phyloP scores from a whole-genome alignment of 2,888 invertebrate genomes.

The Metellina segmentata region DNA sequence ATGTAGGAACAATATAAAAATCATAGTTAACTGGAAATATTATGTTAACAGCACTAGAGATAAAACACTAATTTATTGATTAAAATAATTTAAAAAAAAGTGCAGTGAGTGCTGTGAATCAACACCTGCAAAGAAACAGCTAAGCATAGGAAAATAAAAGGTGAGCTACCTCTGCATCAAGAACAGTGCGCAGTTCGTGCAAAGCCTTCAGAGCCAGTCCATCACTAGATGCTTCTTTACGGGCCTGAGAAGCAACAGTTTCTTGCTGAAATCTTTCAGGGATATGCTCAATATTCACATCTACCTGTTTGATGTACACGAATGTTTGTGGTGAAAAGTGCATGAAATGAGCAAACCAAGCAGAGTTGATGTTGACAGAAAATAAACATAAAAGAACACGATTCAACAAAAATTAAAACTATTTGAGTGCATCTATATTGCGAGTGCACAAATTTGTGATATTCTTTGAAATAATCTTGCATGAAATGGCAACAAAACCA shows the following conservation, averaged over 20 bases:
- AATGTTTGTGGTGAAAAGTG: conserved; percentile 21
- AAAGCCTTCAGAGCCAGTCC: conserved; percentile 75
- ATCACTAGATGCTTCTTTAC: conserved; percentile 72
- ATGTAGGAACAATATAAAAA: no score
- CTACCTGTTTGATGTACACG: conserved; percentile 56
- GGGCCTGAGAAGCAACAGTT: conserved; percentile 74
- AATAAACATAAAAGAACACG: neutral
- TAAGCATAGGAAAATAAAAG: conserved; percentile 15
- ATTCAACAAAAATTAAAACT: neutral
- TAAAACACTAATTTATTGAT: neutral
- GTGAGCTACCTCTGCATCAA: conserved; percentile 70
- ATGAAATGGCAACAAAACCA: neutral
- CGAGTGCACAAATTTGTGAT: neutral
- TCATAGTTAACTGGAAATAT: no score
- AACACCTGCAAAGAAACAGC: neutral
- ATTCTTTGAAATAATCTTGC: neutral
- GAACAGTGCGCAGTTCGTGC: conserved; percentile 76
- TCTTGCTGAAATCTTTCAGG: conserved; percentile 72
- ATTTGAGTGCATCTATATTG: neutral
- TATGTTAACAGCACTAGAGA: no score
- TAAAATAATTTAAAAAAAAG: neutral
- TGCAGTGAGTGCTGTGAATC: conserved; percentile 26
- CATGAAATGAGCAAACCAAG: conserved; percentile 34
- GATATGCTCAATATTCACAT: conserved; percentile 49
- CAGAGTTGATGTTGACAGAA: conserved; percentile 5